Base-by-base conservation (phyloP, 2,797 vertebrate species). In the Myotis vivesi region DNA sequence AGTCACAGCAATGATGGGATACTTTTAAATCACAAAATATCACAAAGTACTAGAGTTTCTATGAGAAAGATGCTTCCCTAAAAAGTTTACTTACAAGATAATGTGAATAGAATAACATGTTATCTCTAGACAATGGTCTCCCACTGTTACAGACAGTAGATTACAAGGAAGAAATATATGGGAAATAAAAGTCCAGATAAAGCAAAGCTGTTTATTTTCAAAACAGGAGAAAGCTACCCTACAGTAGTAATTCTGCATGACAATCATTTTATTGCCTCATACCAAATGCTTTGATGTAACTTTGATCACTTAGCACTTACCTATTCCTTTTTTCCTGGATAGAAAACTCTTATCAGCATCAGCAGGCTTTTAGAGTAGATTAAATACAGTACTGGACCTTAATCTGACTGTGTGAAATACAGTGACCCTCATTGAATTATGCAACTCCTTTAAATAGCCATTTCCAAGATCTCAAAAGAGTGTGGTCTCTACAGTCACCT, bases 161-260 rank as follows among this genome's bases (percentile, higher is more conserved):
- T 36, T 53, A 0, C 6, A 59, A 12, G 11, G 30, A 79, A 71
- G 38, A 96, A 73, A 91, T 82, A 91, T 3, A 88, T 33, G 6
- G 30, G 41, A 94, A 93, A 87, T 92, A 76, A 84, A 94, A 49
- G 85, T 68, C n/a, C 17, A 80, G 16, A 22, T 89, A 82, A 90
- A 94, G 19, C 36, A 91, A 92, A 94, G 20, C 2, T 6, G 30
- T 94, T 83, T 55, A 69, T 82, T 95, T 92, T 92, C 64, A 94
- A 92, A 88, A 46, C 16, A 76, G 8, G 17, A 92, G 33, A 49
- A 95, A 86, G 25, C 2, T 59, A 83, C 36, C 15, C 16, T 62
- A 66, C 0, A 76, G 4, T 55, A 76, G 5, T 55, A 91, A 82
- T 72, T 17, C n/a, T 79, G 4, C 22, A 90, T 25, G 9, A 51